Evolutionary conservation across 2,888 invertebrate genomes (phyloP), one percentile per base, ranked within the genome.

Genomic region (Athalia cordata): DNA sequence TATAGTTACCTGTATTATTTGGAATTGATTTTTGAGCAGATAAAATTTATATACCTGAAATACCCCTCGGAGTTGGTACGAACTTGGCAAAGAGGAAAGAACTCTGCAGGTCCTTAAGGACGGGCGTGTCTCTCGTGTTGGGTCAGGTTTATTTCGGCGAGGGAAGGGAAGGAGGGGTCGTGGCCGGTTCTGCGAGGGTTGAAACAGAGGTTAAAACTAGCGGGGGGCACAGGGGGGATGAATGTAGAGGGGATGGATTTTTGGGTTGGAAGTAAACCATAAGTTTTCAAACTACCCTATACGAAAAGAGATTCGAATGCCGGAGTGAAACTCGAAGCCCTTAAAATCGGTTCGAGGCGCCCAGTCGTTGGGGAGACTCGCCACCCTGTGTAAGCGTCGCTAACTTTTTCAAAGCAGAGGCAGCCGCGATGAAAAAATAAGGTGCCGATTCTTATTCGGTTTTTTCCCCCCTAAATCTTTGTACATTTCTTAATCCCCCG

Each of bases 351-450:
- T 47, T 50, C 57, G 59, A 29, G 68, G 68, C 62, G 61, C 49
- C 75, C 75, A 75, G 75, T 75, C 75, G 75, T 75, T 64, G 29
- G 75, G 62, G 75, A 75, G 75, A 61, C 75, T 49, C 75, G 75
- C 43, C 64, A 47, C 29, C 75, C 64, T 61, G 50, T 29, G 29
- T 29, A 64, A 75, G 62, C 75, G 75, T 75, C 75, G 62, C 75
- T 64, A 72, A 72, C 72, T n/a, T 47, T 29, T 29, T 29, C 1
- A 50, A 62, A 62, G 62, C 62, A 75, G 75, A 29, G 29, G 11
- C 45, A 15, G 62, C 61, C 62, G 62, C 75, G 45, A 6, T 67
- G 5, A 47, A 29, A 11, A 72, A 57, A 72, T 59, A 29, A 45
- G 7, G 45, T 8, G 57, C 72, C 47, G 50, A 68, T 68, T n/a